Evolutionary conservation across 2,113 vertebrate genomes (phyloP).

Genomic region (Protomyctophum bolini): DNA sequence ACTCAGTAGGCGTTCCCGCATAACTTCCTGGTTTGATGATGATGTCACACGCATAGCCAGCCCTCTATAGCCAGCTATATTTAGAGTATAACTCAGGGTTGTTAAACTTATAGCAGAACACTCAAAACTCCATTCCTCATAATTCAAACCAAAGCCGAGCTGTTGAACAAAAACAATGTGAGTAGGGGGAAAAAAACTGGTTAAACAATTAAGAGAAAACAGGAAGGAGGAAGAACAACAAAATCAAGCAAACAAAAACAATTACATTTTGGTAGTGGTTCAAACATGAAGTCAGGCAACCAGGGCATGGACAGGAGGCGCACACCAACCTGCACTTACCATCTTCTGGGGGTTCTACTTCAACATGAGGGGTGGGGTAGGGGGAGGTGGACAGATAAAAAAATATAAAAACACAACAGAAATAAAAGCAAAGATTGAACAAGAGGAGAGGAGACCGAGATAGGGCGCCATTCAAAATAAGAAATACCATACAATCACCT

Average conservation of each 20-base stretch:
- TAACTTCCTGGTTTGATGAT: too few relatives aligned
- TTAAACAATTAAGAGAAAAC: too few relatives aligned
- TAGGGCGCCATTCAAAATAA: conserved; percentile 8
- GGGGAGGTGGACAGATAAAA: conserved; percentile 81
- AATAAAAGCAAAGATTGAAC: conserved; percentile 70
- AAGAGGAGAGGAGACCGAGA: conserved; percentile 21
- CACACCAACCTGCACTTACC: conserved; percentile 92
- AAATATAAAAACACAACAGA: conserved; percentile 77
- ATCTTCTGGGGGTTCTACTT: conserved; percentile 98
- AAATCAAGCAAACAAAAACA: conserved; percentile 19
- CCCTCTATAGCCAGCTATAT: too few relatives aligned
- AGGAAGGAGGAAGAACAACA: not conserved
- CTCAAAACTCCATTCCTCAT: not conserved
- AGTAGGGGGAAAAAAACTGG: not conserved
- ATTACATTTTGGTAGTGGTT: conserved; percentile 7
- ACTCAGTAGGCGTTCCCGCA: too few relatives aligned
- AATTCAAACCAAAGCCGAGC: conserved; percentile 10
- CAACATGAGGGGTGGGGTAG: conserved; percentile 83
- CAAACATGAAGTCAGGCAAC: conserved; percentile 69
- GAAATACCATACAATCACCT: not conserved
- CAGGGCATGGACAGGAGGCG: conserved; percentile 78
- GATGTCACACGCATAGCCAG: too few relatives aligned
- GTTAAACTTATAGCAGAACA: not conserved
- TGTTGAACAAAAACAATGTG: conserved; percentile 7
- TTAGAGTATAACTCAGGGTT: too few relatives aligned